A percentile compares a stretch with the other conserved stretches of the same genome.
Evolutionary conservation across 2,888 invertebrate genomes (phyloP).

Genomic region (Xestia rhomboidea): DNA sequence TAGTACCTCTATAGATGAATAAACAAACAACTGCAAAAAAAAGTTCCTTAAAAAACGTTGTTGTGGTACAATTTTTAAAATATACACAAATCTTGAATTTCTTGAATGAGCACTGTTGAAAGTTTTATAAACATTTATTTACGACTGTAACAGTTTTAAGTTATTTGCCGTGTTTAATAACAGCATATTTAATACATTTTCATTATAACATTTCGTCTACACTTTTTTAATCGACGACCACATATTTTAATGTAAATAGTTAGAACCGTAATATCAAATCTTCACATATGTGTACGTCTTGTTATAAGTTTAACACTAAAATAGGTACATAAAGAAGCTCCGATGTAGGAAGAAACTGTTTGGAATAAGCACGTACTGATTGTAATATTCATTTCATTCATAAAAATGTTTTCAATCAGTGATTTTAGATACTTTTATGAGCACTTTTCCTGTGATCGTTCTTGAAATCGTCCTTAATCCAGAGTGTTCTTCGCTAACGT

Average conservation of each 20-base stretch:
- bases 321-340: slow-evolving; percentile 68
- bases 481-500: slow-evolving; percentile 61
- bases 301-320: slow-evolving; percentile 59
- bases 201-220: slow-evolving; percentile 51
- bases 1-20: slow-evolving; percentile 65
- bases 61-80: slow-evolving; percentile 80
- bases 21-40: slow-evolving; percentile 64
- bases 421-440: slow-evolving; percentile 33
- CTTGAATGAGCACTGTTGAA: slow-evolving; percentile 56
- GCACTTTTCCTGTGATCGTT: slow-evolving; percentile 39
- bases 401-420: slow-evolving; percentile 29
- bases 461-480: slow-evolving; percentile 63
- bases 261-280: slow-evolving; percentile 59
- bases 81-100: slow-evolving; percentile 68
- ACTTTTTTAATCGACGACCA: slow-evolving; percentile 60
- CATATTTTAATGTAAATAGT: slow-evolving; percentile 63
- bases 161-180: slow-evolving; percentile 56
- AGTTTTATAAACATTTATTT: slow-evolving; percentile 69
- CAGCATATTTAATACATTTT: slow-evolving; percentile 52
- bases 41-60: slow-evolving; percentile 83
- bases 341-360: slow-evolving; percentile 60
- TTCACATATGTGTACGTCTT: slow-evolving; percentile 62
- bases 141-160: slow-evolving; percentile 60
- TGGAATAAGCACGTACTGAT: slow-evolving; percentile 62
- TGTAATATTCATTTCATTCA: slow-evolving; percentile 33